Percentiles rank a stretch among this genome's conserved stretches.
Evolutionary conservation across 2,888 invertebrate genomes (phyloP).

Genomic region (Temnothorax rugatulus): DNA sequence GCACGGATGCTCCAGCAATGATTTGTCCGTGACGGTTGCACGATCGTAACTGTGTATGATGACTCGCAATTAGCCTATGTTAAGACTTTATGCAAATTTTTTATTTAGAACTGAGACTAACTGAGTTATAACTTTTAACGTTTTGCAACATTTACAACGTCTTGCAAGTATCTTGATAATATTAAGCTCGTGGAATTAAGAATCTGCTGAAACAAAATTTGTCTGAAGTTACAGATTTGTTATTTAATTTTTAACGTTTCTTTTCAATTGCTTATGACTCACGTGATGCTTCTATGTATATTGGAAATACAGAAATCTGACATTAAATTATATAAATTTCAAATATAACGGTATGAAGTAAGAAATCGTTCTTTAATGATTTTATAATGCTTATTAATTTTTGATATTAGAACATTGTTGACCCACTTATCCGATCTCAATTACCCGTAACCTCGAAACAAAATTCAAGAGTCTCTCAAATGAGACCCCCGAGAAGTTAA

Average conservation of each 20-base stretch:
- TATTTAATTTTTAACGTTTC: not conserved
- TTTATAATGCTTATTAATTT: not conserved
- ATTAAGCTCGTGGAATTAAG: not conserved
- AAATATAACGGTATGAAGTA: not conserved
- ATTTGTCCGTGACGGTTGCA: not conserved
- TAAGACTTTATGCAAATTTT: not conserved
- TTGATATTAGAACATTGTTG: not conserved
- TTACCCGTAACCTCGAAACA: slow-evolving; percentile 17
- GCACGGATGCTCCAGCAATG: slow-evolving; percentile 6
- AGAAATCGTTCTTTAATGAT: not conserved
- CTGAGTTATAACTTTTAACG: not conserved
- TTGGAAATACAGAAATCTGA: not conserved
- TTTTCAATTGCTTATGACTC: not conserved
- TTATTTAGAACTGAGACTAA: not conserved
- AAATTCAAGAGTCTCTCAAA: slow-evolving; percentile 13
- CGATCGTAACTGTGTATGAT: not conserved
- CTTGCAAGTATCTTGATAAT: not conserved
- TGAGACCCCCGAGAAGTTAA: slow-evolving; percentile 15
- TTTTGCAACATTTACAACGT: not conserved
- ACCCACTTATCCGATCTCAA: not conserved
- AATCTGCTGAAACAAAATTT: not conserved
- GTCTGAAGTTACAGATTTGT: not conserved
- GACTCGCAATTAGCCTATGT: not conserved
- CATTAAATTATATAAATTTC: slow-evolving; percentile 5
- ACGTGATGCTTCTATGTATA: not conserved